phyloP scores from a whole-genome alignment of 2,113 vertebrate species.

The Chrysochloris asiatica region DNA sequence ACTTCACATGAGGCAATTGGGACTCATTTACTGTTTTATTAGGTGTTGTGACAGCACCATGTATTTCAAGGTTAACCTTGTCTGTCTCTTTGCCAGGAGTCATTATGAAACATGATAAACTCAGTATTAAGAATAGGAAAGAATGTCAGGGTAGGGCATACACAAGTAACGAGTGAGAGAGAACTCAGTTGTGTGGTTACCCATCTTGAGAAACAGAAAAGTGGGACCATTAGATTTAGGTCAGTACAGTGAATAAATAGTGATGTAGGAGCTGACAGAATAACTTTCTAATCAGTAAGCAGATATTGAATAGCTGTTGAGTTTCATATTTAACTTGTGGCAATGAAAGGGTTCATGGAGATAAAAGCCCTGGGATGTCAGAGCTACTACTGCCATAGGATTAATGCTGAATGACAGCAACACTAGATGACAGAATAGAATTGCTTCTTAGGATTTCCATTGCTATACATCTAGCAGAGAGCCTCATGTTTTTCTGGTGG shows the following conservation, averaged over 20 bases:
- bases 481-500: no score
- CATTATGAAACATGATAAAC: neutral
- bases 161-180: neutral
- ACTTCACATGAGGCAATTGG: neutral
- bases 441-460: no score
- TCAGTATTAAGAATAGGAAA: neutral
- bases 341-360: neutral
- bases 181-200: neutral
- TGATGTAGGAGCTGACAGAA: neutral
- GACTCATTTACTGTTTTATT: conserved; percentile 10
- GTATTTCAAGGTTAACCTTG: neutral
- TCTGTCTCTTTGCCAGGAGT: neutral
- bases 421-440: no score
- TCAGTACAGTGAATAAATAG: neutral
- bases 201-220: neutral
- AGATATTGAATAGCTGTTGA: neutral
- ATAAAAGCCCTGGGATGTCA: neutral
- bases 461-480: no score
- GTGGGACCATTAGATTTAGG: rapidly evolving
- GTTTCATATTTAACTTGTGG: neutral
- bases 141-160: neutral
- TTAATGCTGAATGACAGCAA: no score
- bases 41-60: neutral
- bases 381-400: no score
- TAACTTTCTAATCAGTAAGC: neutral